phyloP scores from a whole-genome alignment of 2,888 invertebrate genomes.

The Pheosia tremula region DNA sequence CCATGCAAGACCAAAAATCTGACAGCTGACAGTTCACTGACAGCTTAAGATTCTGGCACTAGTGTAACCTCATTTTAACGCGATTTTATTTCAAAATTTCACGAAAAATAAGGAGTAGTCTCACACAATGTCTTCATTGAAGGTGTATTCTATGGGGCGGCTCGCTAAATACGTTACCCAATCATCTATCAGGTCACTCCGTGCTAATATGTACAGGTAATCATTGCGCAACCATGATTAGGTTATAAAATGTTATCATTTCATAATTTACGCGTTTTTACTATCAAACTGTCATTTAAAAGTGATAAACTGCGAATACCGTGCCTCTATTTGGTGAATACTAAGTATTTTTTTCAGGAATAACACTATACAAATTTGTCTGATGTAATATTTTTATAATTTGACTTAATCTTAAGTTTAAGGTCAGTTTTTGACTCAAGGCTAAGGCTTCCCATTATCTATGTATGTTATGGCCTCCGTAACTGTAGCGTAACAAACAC shows the following conservation, averaged over 20 bases:
- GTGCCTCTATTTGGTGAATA: neutral
- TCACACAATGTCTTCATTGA: constrained; percentile 76
- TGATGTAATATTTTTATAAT: constrained; percentile 1
- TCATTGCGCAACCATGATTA: constrained; percentile 70
- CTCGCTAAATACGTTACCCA: constrained; percentile 78
- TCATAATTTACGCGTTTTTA: constrained; percentile 11
- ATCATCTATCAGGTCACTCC: constrained; percentile 69
- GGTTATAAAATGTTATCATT: constrained; percentile 35
- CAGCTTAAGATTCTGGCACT: constrained; percentile 41
- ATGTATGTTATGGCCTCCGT: too few relatives aligned
- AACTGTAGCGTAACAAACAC: too few relatives aligned
- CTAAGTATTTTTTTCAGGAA: neutral
- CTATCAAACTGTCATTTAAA: constrained; percentile 11
- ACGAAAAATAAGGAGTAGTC: constrained; percentile 11
- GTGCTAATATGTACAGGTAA: constrained; percentile 78
- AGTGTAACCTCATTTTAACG: constrained; percentile 56
- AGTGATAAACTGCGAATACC: neutral
- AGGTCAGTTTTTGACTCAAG: too few relatives aligned
- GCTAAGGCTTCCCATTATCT: too few relatives aligned
- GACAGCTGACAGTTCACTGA: constrained; percentile 18
- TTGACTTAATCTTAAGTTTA: neutral
- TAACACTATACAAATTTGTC: neutral
- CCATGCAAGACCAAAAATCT: too few relatives aligned
- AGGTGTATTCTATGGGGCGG: constrained; percentile 76
- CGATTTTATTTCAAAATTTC: constrained; percentile 5